phyloP scores from a whole-genome alignment of 1,140 invertebrate species.

The Euwallacea similis region DNA sequence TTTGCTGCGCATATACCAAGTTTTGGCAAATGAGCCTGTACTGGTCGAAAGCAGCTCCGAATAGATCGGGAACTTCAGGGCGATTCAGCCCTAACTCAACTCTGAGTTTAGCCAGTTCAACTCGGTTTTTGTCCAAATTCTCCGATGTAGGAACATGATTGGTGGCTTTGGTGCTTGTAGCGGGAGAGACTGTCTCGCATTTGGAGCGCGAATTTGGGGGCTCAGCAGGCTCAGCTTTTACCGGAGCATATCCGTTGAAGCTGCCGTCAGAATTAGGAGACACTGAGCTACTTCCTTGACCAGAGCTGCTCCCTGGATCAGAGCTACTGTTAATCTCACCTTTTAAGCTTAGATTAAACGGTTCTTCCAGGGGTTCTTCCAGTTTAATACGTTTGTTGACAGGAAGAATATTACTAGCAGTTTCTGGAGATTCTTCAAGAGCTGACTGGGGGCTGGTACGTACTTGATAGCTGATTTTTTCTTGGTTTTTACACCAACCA shows the following conservation, averaged over 20 bases:
- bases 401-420: not conserved
- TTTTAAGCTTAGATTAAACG: constrained; percentile 52
- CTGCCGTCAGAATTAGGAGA: constrained; percentile 46
- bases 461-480: constrained; percentile 73
- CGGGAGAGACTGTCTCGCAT: constrained; percentile 19
- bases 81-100: constrained; percentile 50
- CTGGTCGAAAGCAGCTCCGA: constrained; percentile 45
- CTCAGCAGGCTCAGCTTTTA: constrained; percentile 17
- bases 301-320: not conserved
- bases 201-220: constrained; percentile 36
- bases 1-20: constrained; percentile 11
- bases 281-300: constrained; percentile 28
- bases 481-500: constrained; percentile 83
- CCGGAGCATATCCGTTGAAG: constrained; percentile 8
- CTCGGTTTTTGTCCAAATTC: constrained; percentile 45
- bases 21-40: constrained; percentile 30
- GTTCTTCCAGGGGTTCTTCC: constrained; percentile 52
- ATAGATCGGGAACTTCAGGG: constrained; percentile 47
- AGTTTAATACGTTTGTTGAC: constrained; percentile 55
- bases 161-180: not conserved
- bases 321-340: not conserved
- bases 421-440: constrained; percentile 8
- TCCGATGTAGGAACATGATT: not conserved
- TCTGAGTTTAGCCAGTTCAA: constrained; percentile 49
- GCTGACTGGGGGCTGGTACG: constrained; percentile 58